Evolutionary conservation across 1,140 invertebrate genomes (phyloP).

Genomic region (Oncopeltus fasciatus): DNA sequence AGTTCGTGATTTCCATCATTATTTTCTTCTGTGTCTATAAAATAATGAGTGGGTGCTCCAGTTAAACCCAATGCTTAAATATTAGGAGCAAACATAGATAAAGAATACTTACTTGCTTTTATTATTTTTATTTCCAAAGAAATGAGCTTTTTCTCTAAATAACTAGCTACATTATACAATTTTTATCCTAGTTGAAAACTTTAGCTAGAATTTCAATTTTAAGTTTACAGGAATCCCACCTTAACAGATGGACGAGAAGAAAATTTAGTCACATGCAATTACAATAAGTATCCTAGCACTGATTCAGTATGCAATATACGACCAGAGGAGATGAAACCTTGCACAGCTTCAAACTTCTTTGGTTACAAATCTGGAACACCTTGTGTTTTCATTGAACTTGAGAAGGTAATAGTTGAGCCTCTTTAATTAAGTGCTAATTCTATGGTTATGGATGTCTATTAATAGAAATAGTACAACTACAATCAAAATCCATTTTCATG

Average conservation of each 20-base stretch:
- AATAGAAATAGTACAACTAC: too few relatives aligned
- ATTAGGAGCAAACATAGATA: neutral
- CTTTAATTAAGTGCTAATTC: too few relatives aligned
- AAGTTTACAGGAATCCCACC: slow-evolving; percentile 15
- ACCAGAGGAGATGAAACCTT: slow-evolving; percentile 39
- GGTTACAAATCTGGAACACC: slow-evolving; percentile 56
- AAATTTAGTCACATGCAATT: slow-evolving; percentile 50
- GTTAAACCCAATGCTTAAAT: neutral
- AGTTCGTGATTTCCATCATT: too few relatives aligned
- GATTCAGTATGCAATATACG: slow-evolving; percentile 49
- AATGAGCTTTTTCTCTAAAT: neutral
- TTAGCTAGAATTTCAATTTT: neutral
- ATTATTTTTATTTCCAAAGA: neutral
- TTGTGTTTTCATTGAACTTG: slow-evolving; percentile 72
- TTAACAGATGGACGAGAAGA: slow-evolving; percentile 34
- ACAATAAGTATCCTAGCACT: slow-evolving; percentile 35
- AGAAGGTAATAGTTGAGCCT: too few relatives aligned
- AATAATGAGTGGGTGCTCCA: too few relatives aligned
- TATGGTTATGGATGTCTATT: too few relatives aligned
- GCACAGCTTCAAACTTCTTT: slow-evolving; percentile 44
- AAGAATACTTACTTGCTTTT: neutral
- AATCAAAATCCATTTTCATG: too few relatives aligned
- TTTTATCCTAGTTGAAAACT: neutral
- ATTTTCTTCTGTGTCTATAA: too few relatives aligned
- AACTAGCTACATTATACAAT: neutral